A percentile compares a stretch with the other conserved stretches of the same genome.
phyloP scores from a whole-genome alignment of 2,888 invertebrate species.

The Leucophenga montana region DNA sequence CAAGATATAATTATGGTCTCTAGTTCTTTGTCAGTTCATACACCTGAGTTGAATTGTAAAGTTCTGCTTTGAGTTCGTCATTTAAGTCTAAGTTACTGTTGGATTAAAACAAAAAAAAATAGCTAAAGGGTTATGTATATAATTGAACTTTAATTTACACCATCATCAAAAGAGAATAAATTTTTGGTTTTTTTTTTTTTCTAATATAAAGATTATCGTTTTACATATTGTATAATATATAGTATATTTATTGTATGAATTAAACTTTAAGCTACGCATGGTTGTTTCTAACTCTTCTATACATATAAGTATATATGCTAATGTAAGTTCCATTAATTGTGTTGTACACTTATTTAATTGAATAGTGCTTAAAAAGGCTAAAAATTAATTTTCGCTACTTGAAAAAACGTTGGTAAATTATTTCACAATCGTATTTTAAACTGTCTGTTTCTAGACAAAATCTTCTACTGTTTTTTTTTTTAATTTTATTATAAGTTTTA shows the following conservation, averaged over 20 bases:
- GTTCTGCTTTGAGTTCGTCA: background rate
- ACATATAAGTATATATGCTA: constrained; percentile 7
- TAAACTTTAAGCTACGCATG: constrained; percentile 15
- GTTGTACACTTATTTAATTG: constrained; percentile 64
- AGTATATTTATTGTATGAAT: constrained; percentile 15
- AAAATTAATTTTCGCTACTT: constrained; percentile 27
- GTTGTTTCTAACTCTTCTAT: constrained; percentile 18
- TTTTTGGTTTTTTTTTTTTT: constrained; percentile 33
- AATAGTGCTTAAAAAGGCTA: constrained; percentile 51
- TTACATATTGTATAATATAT: constrained; percentile 1
- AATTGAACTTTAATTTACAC: constrained; percentile 55
- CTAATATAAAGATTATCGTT: background rate
- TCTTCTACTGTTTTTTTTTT: constrained; percentile 40
- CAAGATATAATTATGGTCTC: background rate
- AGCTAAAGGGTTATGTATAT: constrained; percentile 26
- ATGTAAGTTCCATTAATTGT: constrained; percentile 55
- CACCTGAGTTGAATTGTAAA: constrained; percentile 20
- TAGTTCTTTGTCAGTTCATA: background rate
- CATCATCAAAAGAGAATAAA: constrained; percentile 56
- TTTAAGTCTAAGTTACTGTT: background rate
- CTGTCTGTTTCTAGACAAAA: constrained; percentile 38
- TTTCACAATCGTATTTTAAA: constrained; percentile 57
- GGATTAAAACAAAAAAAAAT: background rate
- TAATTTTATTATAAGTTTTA: constrained; percentile 38
- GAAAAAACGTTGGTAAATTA: constrained; percentile 52